Percentiles rank a stretch among this genome's conserved stretches.
Evolutionary conservation across 2,113 vertebrate genomes (phyloP).

Genomic region (Ceyx melanurus): DNA sequence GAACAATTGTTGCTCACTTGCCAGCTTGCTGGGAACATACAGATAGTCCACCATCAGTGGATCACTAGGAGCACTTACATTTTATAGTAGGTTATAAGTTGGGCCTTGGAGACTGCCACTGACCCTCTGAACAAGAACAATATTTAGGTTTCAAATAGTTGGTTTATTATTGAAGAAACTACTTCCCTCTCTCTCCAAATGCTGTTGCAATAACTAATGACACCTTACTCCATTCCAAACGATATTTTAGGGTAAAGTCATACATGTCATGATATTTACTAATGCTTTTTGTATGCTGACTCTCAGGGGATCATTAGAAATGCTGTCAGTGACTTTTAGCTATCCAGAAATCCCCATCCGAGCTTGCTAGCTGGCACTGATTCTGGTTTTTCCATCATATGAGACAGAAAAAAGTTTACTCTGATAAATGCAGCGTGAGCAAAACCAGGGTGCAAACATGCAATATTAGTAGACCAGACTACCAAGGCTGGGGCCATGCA

Average conservation of each 20-base stretch:
- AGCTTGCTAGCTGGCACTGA: slow-evolving; percentile 4
- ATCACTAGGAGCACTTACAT: not conserved
- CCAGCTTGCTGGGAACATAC: not conserved
- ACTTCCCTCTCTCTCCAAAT: not conserved
- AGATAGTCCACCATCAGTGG: not conserved
- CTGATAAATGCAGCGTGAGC: slow-evolving; percentile 29
- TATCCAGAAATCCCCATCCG: slow-evolving; percentile 18
- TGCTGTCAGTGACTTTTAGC: not conserved
- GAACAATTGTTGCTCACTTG: not conserved
- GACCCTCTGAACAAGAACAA: not conserved
- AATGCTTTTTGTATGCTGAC: not conserved
- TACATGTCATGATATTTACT: not conserved
- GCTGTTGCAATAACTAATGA: not conserved
- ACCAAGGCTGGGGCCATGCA: not conserved
- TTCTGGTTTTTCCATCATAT: slow-evolving; percentile 29
- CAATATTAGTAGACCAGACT: not conserved
- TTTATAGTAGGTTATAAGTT: not conserved
- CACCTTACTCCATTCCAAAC: not conserved
- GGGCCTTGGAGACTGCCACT: not conserved
- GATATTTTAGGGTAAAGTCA: not conserved
- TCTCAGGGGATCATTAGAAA: not conserved
- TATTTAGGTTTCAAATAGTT: slow-evolving; percentile 19
- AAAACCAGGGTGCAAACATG: slow-evolving; percentile 10
- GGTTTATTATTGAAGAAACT: slow-evolving; percentile 29
- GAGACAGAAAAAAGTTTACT: slow-evolving; percentile 27